phyloP scores from a whole-genome alignment of 2,113 vertebrate species.

The Camelus bactrianus region DNA sequence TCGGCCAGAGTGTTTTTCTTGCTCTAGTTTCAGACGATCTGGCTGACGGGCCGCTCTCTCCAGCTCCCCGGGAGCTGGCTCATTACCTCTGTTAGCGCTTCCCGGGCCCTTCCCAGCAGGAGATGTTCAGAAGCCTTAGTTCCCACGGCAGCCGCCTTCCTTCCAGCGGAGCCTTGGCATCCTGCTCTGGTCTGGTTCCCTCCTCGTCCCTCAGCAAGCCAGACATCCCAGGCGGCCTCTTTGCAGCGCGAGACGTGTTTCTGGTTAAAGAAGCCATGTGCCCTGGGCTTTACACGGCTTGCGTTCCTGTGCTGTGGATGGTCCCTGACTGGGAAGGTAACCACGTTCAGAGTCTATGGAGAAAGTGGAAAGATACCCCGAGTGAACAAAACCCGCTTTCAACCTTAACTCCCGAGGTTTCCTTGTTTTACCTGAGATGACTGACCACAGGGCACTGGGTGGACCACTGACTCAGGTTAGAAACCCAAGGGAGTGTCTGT shows the following conservation, averaged over 20 bases:
- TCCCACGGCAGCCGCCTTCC: constrained; percentile 60
- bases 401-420: not conserved
- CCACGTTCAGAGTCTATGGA: constrained; percentile 16
- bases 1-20: constrained; percentile 31
- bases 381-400: constrained; percentile 5
- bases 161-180: not conserved
- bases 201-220: not conserved
- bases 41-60: not conserved
- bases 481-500: not conserved
- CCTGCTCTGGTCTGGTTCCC: not conserved
- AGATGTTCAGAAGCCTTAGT: constrained; percentile 71
- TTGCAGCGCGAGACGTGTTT: not conserved
- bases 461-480: not conserved
- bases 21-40: constrained; percentile 72
- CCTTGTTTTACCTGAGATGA: not conserved
- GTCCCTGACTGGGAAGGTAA: constrained; percentile 39
- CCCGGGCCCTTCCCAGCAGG: constrained; percentile 57
- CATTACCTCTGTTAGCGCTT: constrained; percentile 80
- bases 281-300: constrained; percentile 43
- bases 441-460: not conserved
- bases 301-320: not conserved
- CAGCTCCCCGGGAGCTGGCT: constrained; percentile 63
- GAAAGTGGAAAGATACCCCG: not conserved
- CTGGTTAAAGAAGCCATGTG: not conserved
- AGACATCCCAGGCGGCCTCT: not conserved